Evolutionary conservation across 1,140 invertebrate species (phyloP), one percentile per base, ranked within the genome.

Genomic region (Pseudomyrmex concolor): DNA sequence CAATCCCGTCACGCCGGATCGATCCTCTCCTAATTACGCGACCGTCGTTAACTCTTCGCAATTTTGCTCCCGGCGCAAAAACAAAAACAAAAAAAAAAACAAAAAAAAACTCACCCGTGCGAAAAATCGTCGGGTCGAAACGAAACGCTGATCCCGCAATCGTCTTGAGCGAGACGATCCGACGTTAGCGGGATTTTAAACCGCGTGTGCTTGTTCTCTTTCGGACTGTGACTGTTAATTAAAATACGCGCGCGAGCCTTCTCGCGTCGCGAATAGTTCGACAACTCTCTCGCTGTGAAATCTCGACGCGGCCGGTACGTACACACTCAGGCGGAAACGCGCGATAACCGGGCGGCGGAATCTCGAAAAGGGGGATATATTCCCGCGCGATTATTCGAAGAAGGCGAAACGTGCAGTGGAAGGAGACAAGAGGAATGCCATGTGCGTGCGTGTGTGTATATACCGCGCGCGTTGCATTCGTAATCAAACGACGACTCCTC

Each of bases 381-480:
- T 34, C 34, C 34, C 5, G 34, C 34, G 34, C 34, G 34, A 22
- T 34, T 34, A 45, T 1, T 45, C 19, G 45, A 54, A 22, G 55
- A 62, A 50, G 43, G 43, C 54, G n/a, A 71, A 71, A 72, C 19
- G 43, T 68, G 55, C 15, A 50, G 7, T 8, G 48, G 12, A 25
- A 67, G 43, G 43, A 34, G 34, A 10, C 9, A 34, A 34, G 4
- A n/a, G 17, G 70, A n/a, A 22, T 22, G 55, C 50, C 25, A 57
- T 34, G 34, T 34, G 34, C 34, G 34, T 34, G 34, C 5, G 34
- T 87, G 34, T 34, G 34, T 34, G 34, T 84, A 54, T 43, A 54
- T 51, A 22, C 19, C 62, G 77, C 84, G 84, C 74, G 84, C 19
- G 63, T 89, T 72, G 87, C 87, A 88, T 89, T 88, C 73, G 86